These are phyloP conservation scores for Oryctes rhinoceros DNA, from an alignment of 1,140 invertebrate genomes.

Conservation along the genomic window DNA sequence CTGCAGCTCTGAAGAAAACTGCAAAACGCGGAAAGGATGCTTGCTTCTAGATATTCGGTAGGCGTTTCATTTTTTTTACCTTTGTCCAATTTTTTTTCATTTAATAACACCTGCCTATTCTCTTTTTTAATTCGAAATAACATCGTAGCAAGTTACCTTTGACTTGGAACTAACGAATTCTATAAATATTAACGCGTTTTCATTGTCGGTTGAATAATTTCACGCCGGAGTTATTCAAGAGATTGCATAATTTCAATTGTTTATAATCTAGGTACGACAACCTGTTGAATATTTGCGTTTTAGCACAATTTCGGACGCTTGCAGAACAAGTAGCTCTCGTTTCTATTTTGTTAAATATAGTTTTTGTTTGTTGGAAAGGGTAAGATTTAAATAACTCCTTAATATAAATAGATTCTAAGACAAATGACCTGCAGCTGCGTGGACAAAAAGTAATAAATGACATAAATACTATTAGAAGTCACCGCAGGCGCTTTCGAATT, in stretches of 20 bases:
- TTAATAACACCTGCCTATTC: not conserved
- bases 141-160: not conserved
- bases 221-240: not conserved
- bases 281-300: constrained; percentile 16
- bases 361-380: constrained; percentile 25
- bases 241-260: constrained; percentile 26
- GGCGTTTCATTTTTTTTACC: constrained; percentile 8
- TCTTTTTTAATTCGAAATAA: not conserved
- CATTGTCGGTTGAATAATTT: not conserved
- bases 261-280: constrained; percentile 26
- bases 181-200: not conserved
- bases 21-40: not conserved
- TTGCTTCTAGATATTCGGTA: constrained; percentile 25
- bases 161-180: not conserved
- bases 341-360: constrained; percentile 15
- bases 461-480: not conserved
- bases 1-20: not conserved
- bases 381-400: constrained; percentile 28
- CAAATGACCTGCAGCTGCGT: constrained; percentile 29
- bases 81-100: not conserved
- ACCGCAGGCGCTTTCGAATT: not conserved
- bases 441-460: constrained; percentile 15
- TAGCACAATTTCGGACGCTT: not conserved
- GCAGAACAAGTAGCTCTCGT: not conserved
- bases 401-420: constrained; percentile 29